phyloP scores from a whole-genome alignment of 2,113 vertebrate species.

The Mus spicilegus region DNA sequence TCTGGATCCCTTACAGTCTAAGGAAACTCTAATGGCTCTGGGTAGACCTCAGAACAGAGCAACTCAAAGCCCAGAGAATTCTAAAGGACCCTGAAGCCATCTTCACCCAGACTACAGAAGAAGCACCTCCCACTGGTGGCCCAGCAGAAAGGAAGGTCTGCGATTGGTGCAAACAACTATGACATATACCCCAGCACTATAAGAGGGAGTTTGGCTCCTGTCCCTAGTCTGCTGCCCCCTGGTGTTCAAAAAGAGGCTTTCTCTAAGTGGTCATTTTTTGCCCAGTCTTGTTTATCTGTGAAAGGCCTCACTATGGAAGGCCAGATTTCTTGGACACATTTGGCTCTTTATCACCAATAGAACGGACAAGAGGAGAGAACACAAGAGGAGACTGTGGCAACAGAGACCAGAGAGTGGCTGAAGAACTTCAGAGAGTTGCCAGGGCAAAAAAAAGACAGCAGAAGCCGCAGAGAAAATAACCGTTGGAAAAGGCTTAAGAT shows the following conservation, averaged over 20 bases:
- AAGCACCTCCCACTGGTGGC: neutral
- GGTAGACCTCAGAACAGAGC: neutral
- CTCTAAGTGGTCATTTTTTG: neutral
- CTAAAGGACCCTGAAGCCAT: neutral
- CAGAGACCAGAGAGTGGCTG: neutral
- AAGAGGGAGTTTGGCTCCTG: neutral
- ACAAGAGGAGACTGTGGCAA: neutral
- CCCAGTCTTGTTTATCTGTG: neutral
- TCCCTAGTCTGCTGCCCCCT: neutral
- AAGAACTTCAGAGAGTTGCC: neutral
- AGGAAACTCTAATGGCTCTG: neutral
- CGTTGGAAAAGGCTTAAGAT: neutral
- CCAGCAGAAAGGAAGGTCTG: neutral
- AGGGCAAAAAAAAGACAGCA: neutral
- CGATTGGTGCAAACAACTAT: neutral
- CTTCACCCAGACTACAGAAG: neutral
- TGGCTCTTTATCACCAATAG: neutral
- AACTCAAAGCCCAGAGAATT: neutral
- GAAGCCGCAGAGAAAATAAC: neutral
- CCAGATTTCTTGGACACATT: neutral
- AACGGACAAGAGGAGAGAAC: neutral
- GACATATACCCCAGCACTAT: no score
- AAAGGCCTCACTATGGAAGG: neutral
- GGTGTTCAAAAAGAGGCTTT: neutral
- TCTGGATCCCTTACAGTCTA: neutral